Evolutionary conservation across 2,888 invertebrate genomes (phyloP).

Genomic region (Cantharis flavilabris): DNA sequence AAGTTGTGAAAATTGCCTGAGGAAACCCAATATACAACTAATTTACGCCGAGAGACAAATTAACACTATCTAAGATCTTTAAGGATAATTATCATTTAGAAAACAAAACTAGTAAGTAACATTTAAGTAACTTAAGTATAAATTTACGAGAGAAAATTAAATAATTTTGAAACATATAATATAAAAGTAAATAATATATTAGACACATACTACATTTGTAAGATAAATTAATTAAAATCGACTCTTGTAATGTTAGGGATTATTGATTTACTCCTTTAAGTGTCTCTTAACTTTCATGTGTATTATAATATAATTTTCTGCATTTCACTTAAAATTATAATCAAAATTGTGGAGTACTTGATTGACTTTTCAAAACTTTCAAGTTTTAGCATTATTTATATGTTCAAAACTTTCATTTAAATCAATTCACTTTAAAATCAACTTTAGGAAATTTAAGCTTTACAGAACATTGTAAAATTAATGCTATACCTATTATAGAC

Average conservation of each 20-base stretch:
- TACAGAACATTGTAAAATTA: not conserved
- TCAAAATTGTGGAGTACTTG: not conserved
- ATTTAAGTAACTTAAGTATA: not conserved
- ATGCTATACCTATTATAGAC: not conserved
- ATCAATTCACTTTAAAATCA: not conserved
- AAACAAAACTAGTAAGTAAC: not conserved
- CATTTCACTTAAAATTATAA: not conserved
- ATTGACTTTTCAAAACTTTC: not conserved
- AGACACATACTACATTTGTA: not conserved
- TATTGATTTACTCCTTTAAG: not conserved
- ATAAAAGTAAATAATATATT: not conserved
- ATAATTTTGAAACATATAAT: not conserved
- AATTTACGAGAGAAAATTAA: not conserved
- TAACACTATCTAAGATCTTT: not conserved
- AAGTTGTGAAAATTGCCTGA: not conserved
- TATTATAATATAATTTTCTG: not conserved
- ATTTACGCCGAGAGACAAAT: not conserved
- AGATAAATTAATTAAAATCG: not conserved
- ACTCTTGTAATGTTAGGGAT: not conserved
- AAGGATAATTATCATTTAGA: not conserved
- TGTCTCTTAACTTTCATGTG: not conserved
- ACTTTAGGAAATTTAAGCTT: not conserved
- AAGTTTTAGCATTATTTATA: not conserved
- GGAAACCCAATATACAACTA: not conserved
- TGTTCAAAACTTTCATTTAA: not conserved